Conservation (phyloP, 2,888 invertebrate species). For the Furcula furcula region DNA sequence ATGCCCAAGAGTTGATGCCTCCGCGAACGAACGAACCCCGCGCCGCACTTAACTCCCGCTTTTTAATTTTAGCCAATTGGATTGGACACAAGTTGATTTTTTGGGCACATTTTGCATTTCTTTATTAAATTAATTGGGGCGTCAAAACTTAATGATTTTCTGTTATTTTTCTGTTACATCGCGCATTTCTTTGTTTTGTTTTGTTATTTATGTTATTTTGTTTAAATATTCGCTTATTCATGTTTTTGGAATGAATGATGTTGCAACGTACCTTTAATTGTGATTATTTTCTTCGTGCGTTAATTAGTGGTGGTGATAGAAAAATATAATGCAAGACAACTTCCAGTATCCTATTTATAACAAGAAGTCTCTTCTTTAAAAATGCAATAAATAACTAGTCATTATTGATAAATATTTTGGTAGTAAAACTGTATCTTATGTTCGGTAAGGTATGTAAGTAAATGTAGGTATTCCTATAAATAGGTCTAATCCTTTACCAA, state of each 20-base stretch:
- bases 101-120: constrained; percentile 80
- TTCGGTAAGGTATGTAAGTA: constrained; percentile 47
- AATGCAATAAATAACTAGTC: constrained; percentile 70
- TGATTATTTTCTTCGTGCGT: constrained; percentile 59
- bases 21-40: constrained; percentile 64
- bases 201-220: constrained; percentile 56
- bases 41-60: constrained; percentile 62
- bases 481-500: constrained; percentile 60
- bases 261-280: constrained; percentile 53
- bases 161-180: constrained; percentile 52
- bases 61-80: constrained; percentile 64
- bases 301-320: constrained; percentile 60
- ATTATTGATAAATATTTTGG: constrained; percentile 70
- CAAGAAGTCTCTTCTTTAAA: constrained; percentile 59
- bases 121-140: constrained; percentile 71
- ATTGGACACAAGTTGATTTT: constrained; percentile 62
- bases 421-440: constrained; percentile 60
- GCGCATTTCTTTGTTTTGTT: constrained; percentile 64
- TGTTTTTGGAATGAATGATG: constrained; percentile 65
- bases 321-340: constrained; percentile 57
- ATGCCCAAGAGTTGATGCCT: constrained; percentile 81
- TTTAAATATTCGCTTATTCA: constrained; percentile 70
- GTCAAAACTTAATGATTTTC: constrained; percentile 40
- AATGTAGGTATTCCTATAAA: constrained; percentile 61
- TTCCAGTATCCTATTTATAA: constrained; percentile 64